A percentile compares a stretch with the other conserved stretches of the same genome.
Evolutionary conservation across 2,888 invertebrate species (phyloP).

Genomic region (Rhagonycha lutea): DNA sequence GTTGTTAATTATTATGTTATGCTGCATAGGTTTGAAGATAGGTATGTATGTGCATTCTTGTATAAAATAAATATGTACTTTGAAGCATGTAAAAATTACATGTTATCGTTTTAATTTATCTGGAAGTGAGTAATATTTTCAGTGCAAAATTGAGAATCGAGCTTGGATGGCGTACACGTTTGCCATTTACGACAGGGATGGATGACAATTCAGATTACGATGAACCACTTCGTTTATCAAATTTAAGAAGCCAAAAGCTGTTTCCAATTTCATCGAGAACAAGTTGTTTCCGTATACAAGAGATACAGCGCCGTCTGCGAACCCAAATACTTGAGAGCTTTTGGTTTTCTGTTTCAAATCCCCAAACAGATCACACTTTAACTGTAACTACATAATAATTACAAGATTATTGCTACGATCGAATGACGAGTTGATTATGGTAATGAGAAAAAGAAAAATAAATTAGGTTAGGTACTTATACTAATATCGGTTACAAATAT

Average conservation of each 20-base stretch:
- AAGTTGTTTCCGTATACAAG: neutral
- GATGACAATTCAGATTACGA: neutral
- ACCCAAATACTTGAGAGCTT: neutral
- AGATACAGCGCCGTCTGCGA: neutral
- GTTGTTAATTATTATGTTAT: neutral
- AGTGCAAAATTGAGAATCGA: neutral
- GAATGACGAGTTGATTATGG: neutral
- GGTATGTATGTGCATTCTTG: neutral
- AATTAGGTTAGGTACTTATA: neutral
- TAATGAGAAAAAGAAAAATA: neutral
- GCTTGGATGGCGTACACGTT: neutral
- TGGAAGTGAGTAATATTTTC: neutral
- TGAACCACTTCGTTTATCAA: neutral
- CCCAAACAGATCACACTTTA: neutral
- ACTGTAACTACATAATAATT: neutral
- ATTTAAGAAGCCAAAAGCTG: neutral
- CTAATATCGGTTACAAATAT: slow-evolving; percentile 22
- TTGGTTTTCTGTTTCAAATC: neutral
- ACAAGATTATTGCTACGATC: neutral
- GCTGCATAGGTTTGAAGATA: neutral
- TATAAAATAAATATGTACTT: neutral
- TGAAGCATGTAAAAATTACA: neutral
- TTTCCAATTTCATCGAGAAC: neutral
- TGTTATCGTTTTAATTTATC: neutral
- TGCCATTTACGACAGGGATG: neutral